A percentile compares a stretch with the other conserved stretches of the same genome.
Evolutionary conservation across 1,140 invertebrate species (phyloP).

Genomic region (Drosophila bocki): DNA sequence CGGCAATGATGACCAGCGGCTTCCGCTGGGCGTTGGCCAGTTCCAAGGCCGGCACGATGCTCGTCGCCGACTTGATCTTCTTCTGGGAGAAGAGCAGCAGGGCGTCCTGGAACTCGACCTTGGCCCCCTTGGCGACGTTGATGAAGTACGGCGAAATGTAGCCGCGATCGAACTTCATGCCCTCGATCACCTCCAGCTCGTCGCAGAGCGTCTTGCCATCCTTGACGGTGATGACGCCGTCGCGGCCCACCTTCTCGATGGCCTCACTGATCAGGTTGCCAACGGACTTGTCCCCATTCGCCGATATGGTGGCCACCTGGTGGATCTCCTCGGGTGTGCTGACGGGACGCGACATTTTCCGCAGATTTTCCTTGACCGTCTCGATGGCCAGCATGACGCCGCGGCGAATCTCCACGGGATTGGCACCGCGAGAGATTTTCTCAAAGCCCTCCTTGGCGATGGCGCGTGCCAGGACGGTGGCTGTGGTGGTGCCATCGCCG

Average conservation of each 20-base stretch:
- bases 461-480: conserved; percentile 97
- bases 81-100: conserved; percentile 98
- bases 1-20: conserved; percentile 98
- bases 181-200: conserved; percentile 98
- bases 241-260: conserved; percentile 98
- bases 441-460: conserved; percentile 99
- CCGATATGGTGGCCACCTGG: conserved; percentile 99
- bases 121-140: conserved; percentile 98
- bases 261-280: conserved; percentile 98
- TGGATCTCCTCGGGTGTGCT: conserved; percentile 99
- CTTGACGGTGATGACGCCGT: conserved; percentile 99
- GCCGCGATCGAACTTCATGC: conserved; percentile 99
- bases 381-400: conserved; percentile 99
- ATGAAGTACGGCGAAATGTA: conserved; percentile 99
- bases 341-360: conserved; percentile 95
- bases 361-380: conserved; percentile 93
- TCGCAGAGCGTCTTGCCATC: conserved; percentile 99
- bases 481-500: conserved; percentile 99
- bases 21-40: conserved; percentile 97
- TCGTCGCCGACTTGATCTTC: conserved; percentile 98
- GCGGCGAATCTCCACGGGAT: conserved; percentile 98
- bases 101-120: conserved; percentile 99
- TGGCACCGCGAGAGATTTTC: conserved; percentile 98
- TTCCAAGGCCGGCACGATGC: conserved; percentile 98
- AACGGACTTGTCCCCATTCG: conserved; percentile 97